Base-by-base conservation (phyloP, 1,140 invertebrate species). In the Tetragonula clypearis region DNA sequence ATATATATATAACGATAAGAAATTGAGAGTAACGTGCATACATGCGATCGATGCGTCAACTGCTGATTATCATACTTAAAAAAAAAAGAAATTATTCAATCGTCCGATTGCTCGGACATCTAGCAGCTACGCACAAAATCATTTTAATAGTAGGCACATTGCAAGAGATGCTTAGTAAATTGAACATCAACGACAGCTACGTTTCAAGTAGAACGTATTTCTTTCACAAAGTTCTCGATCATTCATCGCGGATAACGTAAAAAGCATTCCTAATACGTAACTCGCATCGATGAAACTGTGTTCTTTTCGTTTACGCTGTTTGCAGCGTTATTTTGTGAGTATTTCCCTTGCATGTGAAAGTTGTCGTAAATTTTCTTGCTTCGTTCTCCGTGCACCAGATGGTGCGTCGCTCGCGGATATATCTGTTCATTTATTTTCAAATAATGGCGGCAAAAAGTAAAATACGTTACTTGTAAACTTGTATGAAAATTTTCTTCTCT, bases 321-420 rank as follows among this genome's bases (percentile, higher is more conserved):
- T 81, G 21, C 84, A 58, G 79, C 84, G 84, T 75, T 30, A 2
- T 60, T 58, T 85, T 23, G 84, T 85, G 75, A 85, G 84, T 85
- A 85, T 74, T 65, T 58, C n/a, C 9, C 8, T 49, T 19, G 73
- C 41, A 14, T 26, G 11, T 35, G 6, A 60, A 53, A 21, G 12
- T 53, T 21, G 21, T 62, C 53, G 23, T 5, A 72, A 35, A 9
- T 23, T 9, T 12, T 17, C 14, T 49, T 56, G 5, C 30, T 58
- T 78, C 17, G 9, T 14, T 53, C 6, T 21, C 0, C 55, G 41
- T 15, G 19, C 30, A 30, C 72, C 5, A 81, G 84, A 68, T 65
- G 84, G 30, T 62, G 21, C 2, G 14, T 41, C 60, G 23, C 41
- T 58, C 60, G 11, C 53, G 30, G 23, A 53, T 53, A 53, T 53